phyloP scores from a whole-genome alignment of 2,888 invertebrate genomes.

The Physocephala rufipes region DNA sequence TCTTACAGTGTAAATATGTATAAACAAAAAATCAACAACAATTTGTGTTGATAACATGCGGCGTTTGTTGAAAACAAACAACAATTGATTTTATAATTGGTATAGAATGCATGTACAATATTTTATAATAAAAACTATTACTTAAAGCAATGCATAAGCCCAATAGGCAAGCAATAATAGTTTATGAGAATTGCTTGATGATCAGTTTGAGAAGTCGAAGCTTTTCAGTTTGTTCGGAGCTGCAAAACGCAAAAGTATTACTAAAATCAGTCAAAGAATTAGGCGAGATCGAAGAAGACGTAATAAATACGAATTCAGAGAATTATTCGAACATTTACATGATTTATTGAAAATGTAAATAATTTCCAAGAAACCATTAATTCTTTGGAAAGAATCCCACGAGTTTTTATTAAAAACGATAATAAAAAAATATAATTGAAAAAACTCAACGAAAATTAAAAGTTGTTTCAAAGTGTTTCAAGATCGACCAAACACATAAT shows the following conservation, averaged over 20 bases:
- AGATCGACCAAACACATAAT: no score
- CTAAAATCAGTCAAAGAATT: conserved; percentile 24
- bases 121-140: conserved; percentile 17
- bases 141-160: no score
- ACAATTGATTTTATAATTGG: conserved; percentile 17
- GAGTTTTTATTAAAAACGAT: background rate
- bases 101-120: background rate
- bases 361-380: background rate
- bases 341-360: background rate
- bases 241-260: conserved; percentile 24
- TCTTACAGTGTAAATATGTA: conserved; percentile 16
- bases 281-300: conserved; percentile 1
- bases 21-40: conserved; percentile 11
- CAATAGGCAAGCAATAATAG: no score
- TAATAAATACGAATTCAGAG: conserved; percentile 18
- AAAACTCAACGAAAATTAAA: background rate
- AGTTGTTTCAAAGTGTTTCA: background rate
- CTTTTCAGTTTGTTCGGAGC: conserved; percentile 20
- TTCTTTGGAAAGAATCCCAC: background rate
- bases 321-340: background rate
- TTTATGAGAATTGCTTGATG: background rate
- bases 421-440: background rate
- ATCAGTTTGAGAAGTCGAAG: background rate
- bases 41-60: conserved; percentile 29
- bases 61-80: conserved; percentile 13